phyloP scores from a whole-genome alignment of 2,888 invertebrate genomes.

The Sisyra nigra region DNA sequence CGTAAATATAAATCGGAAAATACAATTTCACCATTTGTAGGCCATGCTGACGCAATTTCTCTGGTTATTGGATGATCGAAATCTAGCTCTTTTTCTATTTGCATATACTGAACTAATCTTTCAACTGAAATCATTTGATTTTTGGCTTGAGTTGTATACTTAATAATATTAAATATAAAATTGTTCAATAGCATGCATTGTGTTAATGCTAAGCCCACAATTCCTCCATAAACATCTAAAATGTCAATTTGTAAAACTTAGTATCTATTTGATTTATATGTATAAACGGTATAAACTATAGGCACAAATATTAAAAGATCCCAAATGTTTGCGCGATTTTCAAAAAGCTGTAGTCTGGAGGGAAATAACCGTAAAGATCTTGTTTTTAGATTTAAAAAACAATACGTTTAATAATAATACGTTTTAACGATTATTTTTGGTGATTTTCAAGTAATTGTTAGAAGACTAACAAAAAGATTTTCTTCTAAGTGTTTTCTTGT shows the following conservation, averaged over 20 bases:
- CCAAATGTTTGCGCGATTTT: too few relatives aligned
- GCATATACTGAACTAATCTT: conserved; percentile 36
- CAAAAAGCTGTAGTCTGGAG: too few relatives aligned
- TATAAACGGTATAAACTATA: too few relatives aligned
- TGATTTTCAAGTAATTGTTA: too few relatives aligned
- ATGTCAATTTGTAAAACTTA: conserved; percentile 12
- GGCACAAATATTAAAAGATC: too few relatives aligned
- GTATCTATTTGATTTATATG: too few relatives aligned
- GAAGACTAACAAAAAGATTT: too few relatives aligned
- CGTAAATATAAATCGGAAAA: conserved; percentile 53
- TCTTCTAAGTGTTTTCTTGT: too few relatives aligned
- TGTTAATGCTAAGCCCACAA: conserved; percentile 25
- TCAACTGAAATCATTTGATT: conserved; percentile 87
- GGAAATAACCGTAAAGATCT: too few relatives aligned
- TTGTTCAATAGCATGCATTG: conserved; percentile 23
- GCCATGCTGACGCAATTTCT: conserved; percentile 57
- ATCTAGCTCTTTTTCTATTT: conserved; percentile 51
- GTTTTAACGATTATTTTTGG: too few relatives aligned
- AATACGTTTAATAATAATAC: too few relatives aligned
- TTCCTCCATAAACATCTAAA: conserved; percentile 22
- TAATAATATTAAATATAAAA: conserved; percentile 77
- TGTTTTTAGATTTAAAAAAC: too few relatives aligned
- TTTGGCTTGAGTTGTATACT: conserved; percentile 24
- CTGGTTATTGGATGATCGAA: conserved; percentile 44
- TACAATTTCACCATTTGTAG: conserved; percentile 46